Evolutionary conservation across 2,888 invertebrate species (phyloP).

Genomic region (Melinaea marsaeus): DNA sequence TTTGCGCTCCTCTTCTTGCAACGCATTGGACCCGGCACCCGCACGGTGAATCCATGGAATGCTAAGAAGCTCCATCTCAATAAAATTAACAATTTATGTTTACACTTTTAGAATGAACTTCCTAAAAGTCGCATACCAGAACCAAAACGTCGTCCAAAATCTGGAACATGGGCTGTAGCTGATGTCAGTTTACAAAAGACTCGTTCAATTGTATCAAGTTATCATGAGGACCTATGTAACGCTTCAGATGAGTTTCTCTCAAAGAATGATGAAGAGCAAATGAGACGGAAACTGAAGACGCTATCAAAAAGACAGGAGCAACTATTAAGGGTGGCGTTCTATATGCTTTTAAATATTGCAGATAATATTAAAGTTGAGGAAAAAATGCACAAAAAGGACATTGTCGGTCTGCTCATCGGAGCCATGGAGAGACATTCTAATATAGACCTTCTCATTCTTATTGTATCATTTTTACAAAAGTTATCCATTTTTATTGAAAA

Average conservation of each 20-base stretch:
- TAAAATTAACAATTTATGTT: slow-evolving; percentile 9
- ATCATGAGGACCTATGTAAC: slow-evolving; percentile 81
- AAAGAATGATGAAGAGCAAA: slow-evolving; percentile 85
- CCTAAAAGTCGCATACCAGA: slow-evolving; percentile 85
- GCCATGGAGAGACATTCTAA: slow-evolving; percentile 92
- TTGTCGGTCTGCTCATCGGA: slow-evolving; percentile 91
- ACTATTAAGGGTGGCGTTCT: slow-evolving; percentile 92
- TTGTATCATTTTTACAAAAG: slow-evolving; percentile 96
- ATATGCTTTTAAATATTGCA: slow-evolving; percentile 95
- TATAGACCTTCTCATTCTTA: slow-evolving; percentile 91
- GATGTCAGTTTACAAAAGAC: slow-evolving; percentile 77
- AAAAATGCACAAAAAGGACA: slow-evolving; percentile 97
- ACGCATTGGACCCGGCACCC: too few species aligned
- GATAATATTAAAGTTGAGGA: slow-evolving; percentile 97
- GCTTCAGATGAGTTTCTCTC: slow-evolving; percentile 68
- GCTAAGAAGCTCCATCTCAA: background rate
- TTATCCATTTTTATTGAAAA: slow-evolving; percentile 96
- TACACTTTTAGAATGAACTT: slow-evolving; percentile 75
- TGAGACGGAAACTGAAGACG: slow-evolving; percentile 85
- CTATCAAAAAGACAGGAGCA: slow-evolving; percentile 96
- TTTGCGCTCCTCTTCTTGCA: too few species aligned
- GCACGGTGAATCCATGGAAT: too few species aligned
- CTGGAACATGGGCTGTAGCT: slow-evolving; percentile 83
- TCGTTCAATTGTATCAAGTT: slow-evolving; percentile 81
- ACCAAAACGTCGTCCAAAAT: slow-evolving; percentile 84